phyloP scores from a whole-genome alignment of 2,888 invertebrate species.

The Aradus depressus region DNA sequence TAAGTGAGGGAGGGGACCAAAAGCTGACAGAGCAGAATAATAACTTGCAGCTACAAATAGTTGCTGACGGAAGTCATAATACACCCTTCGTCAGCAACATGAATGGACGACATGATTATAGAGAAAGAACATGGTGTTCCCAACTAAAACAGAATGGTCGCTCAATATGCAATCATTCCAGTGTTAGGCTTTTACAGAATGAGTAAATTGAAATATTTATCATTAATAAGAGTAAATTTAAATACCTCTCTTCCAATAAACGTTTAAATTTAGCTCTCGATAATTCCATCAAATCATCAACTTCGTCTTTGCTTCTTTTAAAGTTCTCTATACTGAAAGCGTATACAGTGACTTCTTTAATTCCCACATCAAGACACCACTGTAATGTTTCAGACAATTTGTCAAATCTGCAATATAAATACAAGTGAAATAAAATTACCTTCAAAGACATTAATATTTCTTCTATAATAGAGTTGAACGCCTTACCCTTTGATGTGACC shows the following conservation, averaged over 20 bases:
- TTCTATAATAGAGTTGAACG: conserved; percentile 34
- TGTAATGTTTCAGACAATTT: conserved; percentile 69
- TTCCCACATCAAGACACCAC: conserved; percentile 81
- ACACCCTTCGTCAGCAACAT: no score
- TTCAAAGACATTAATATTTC: neutral
- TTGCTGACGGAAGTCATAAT: no score
- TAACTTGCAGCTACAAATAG: no score
- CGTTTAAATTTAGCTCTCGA: conserved; percentile 74
- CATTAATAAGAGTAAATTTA: conserved; percentile 29
- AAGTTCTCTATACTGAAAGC: conserved; percentile 99
- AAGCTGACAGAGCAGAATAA: no score
- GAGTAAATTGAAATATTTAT: neutral
- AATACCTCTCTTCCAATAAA: conserved; percentile 69
- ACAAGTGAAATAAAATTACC: neutral
- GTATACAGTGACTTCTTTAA: conserved; percentile 92
- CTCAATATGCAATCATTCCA: neutral
- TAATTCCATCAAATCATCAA: conserved; percentile 74
- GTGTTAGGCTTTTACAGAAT: neutral
- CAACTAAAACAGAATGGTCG: neutral
- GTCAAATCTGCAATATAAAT: conserved; percentile 48
- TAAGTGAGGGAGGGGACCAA: no score
- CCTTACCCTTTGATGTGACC: conserved; percentile 62
- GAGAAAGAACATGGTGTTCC: no score
- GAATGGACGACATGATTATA: no score
- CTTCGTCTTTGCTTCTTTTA: conserved; percentile 81